Base-by-base conservation (phyloP, 2,888 invertebrate genomes). In the Volucella bombylans region DNA sequence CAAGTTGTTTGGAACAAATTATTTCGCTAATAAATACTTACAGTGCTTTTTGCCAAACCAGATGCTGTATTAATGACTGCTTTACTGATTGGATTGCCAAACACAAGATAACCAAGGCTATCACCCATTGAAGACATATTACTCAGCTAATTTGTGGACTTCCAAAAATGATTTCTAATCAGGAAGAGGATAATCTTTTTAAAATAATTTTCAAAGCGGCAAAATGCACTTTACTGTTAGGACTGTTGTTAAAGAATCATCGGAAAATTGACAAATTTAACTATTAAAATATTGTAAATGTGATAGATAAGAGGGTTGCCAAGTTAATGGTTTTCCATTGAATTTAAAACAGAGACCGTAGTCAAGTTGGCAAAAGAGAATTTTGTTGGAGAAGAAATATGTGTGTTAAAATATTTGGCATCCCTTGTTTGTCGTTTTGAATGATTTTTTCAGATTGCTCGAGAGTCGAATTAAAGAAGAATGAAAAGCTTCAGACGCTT, bases 21-120 rank as follows among this genome's bases (percentile, higher is more conserved):
- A 38, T 43, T 0, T 65, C n/a, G 18, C 14, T 43, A 68, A 47
- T 31, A 18, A 65, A 11, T 12, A 89, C 89, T 89, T 87, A 91
- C 91, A 4, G 89, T 81, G 3, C 88, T 87, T 67, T 88, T 89
- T 43, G 89, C 77, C 3, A 90, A 64, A 6, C 87, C 86, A 0
- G 88, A 85, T 0, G 88, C 88, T 2, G 89, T 89, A 0, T 87
- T 86, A 1, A 91, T 87, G 2, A 91, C 43, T 9, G 89, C 86
- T 2, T 89, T 89, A 80, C 91, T 91, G 14, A 91, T 41, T 9
- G 91, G 91, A 87, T 91, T 91, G 4, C 89, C 89, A 54, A 91
- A 82, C 8, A 89, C 87, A 10, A 91, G n/a, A 85, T 91, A 91
- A 65, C 89, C 89, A 4, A 91, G 23, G 4, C 88, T 86, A 76